phyloP scores from a whole-genome alignment of 2,888 invertebrate genomes.

The Plagodis dolabraria region DNA sequence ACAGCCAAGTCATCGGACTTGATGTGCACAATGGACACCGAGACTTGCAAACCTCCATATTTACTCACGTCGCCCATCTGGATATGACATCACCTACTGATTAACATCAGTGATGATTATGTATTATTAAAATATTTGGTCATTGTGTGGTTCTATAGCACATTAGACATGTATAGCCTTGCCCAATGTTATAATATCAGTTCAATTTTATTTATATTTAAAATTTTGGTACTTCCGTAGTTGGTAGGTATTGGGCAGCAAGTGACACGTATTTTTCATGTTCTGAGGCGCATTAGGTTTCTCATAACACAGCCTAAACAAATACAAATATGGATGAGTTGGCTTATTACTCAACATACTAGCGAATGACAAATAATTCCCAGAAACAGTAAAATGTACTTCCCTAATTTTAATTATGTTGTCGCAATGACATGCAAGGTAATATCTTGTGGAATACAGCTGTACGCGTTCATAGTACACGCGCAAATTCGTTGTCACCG shows the following conservation, averaged over 20 bases:
- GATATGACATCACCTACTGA: slow-evolving; percentile 18
- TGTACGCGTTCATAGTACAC: too few relatives aligned
- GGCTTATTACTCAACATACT: slow-evolving; percentile 3
- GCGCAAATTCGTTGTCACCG: too few relatives aligned
- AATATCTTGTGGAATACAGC: too few relatives aligned
- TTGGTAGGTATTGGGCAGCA: background rate
- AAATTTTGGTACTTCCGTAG: too few relatives aligned
- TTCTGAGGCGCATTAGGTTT: background rate
- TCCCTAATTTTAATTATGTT: too few relatives aligned
- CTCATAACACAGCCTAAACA: background rate
- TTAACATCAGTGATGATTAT: too few relatives aligned
- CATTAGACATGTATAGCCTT: slow-evolving; percentile 17
- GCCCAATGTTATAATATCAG: too few relatives aligned
- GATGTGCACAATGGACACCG: background rate
- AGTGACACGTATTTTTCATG: background rate
- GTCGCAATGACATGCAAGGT: too few relatives aligned
- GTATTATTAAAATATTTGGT: slow-evolving; percentile 15
- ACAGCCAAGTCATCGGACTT: too few relatives aligned
- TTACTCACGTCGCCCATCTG: slow-evolving; percentile 16
- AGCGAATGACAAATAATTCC: slow-evolving; percentile 1
- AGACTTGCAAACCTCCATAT: slow-evolving; percentile 11
- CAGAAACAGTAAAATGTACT: background rate
- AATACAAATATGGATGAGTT: slow-evolving; percentile 16
- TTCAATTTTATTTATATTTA: too few relatives aligned
- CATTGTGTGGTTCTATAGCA: slow-evolving; percentile 4